Percentiles rank a stretch among this genome's conserved stretches.
phyloP scores from a whole-genome alignment of 2,113 vertebrate genomes.

The Podarcis muralis region DNA sequence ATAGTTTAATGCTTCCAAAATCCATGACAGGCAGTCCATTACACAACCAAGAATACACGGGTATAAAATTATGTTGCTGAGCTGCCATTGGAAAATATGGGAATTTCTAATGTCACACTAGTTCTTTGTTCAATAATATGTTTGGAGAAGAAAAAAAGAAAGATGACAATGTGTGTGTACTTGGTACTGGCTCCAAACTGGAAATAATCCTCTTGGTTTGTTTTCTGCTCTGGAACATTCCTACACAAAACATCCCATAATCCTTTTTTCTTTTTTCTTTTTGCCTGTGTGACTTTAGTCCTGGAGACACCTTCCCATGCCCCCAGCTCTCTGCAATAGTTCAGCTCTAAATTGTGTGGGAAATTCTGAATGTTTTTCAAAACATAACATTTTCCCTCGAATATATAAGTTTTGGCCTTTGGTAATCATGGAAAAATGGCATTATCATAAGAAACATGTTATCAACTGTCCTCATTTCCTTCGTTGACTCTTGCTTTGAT shows the following conservation, averaged over 20 bases:
- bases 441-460: slow-evolving; percentile 12
- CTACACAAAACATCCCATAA: not conserved
- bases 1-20: not conserved
- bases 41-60: not conserved
- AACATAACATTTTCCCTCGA: not conserved
- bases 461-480: slow-evolving; percentile 14
- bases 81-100: not conserved
- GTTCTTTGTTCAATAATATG: not conserved
- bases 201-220: not conserved
- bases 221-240: not conserved
- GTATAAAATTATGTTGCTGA: not conserved
- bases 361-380: not conserved
- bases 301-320: not conserved
- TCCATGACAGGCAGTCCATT: not conserved
- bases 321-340: not conserved
- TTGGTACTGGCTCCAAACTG: not conserved
- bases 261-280: not conserved
- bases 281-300: not conserved
- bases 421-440: not conserved
- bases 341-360: not conserved
- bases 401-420: slow-evolving; percentile 7
- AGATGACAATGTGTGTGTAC: not conserved
- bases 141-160: not conserved
- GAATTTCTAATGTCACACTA: not conserved
- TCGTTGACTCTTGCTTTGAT: slow-evolving; percentile 3